A percentile compares a stretch with the other conserved stretches of the same genome.
Conservation (phyloP, 2,797 vertebrate genomes). For the Hydrophis major region DNA sequence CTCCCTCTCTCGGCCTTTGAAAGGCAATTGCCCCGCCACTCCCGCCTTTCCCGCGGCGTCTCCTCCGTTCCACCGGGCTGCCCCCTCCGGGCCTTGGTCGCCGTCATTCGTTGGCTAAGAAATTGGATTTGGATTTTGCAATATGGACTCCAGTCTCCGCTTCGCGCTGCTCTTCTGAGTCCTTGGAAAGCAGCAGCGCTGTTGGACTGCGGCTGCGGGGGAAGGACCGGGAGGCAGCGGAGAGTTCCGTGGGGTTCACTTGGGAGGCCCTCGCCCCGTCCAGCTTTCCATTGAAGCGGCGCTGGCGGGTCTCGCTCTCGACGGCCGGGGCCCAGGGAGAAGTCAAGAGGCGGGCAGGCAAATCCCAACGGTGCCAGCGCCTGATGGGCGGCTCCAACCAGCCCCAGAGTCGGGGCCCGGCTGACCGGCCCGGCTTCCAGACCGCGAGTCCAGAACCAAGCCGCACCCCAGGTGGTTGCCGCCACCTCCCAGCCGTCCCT, state of each 20-base stretch:
- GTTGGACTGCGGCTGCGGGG: not conserved
- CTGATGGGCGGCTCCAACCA: not conserved
- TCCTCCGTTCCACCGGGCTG: not conserved
- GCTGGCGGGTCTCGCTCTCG: not conserved
- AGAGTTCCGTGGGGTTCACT: not conserved
- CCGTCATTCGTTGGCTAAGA: not conserved
- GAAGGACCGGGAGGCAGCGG: not conserved
- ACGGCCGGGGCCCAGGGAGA: not conserved
- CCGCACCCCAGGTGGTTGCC: not conserved
- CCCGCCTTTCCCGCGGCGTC: not conserved
- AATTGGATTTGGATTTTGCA: not conserved
- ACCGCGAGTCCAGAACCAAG: not conserved
- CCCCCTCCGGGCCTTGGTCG: not conserved
- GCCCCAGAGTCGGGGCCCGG: not conserved
- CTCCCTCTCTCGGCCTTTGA: not conserved
- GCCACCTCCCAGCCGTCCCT: not conserved
- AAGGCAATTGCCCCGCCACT: no score
- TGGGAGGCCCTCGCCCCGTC: not conserved
- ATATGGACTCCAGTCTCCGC: not conserved
- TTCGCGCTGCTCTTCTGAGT: not conserved
- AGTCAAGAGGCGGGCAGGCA: not conserved
- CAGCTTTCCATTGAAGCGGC: not conserved
- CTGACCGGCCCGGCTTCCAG: not conserved
- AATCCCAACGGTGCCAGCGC: not conserved
- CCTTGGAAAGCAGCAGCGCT: not conserved